Evolutionary conservation across 2,113 vertebrate genomes (phyloP), one percentile per base, ranked within the genome.

Genomic region (Strix aluco): DNA sequence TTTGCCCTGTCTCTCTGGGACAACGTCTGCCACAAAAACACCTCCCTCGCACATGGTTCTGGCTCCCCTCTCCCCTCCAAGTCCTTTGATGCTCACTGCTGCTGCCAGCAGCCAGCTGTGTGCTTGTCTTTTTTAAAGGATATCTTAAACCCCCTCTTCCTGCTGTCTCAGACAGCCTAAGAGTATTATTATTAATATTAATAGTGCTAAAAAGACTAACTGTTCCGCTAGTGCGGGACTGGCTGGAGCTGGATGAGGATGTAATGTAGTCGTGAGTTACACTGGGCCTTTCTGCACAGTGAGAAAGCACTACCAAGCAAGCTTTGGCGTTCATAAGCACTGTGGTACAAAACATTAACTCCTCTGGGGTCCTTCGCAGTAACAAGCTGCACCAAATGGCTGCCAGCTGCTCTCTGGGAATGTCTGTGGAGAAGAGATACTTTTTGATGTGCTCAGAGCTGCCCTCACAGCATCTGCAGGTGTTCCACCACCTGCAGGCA

Each of bases 41-140:
- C 55, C 78, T 91, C 91, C 70, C 78, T 91, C 16, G 1, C 91
- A 44, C 81, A 15, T 62, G 70, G 29, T 42, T 75, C 74, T 82
- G 83, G 22, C 58, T 78, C 66, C 40, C 34, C 10, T 8, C 69
- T 93, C 58, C 13, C 4, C n/a, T 21, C n/a, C 74, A 62, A 75
- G n/a, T 66, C 46, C 81, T 95, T 96, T 88, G 84, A 94, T 96
- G 87, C 71, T 96, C 66, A 42, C 58, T 5, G 11, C 70, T 87
- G 54, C 54, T 93, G 87, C 89, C 88, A 89, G 86, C 69, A 91
- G 75, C 96, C 91, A 94, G 86, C 91, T 95, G 88, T 34, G 83
- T 30, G 49, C 86, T 82, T 25, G 36, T 87, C 83, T 90, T 44
- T 87, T 75, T 66, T 82, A 80, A 89, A 92, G 34, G 23, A 55